Evolutionary conservation across 2,113 vertebrate species (phyloP).

Genomic region (Pontoporia blainvillei): DNA sequence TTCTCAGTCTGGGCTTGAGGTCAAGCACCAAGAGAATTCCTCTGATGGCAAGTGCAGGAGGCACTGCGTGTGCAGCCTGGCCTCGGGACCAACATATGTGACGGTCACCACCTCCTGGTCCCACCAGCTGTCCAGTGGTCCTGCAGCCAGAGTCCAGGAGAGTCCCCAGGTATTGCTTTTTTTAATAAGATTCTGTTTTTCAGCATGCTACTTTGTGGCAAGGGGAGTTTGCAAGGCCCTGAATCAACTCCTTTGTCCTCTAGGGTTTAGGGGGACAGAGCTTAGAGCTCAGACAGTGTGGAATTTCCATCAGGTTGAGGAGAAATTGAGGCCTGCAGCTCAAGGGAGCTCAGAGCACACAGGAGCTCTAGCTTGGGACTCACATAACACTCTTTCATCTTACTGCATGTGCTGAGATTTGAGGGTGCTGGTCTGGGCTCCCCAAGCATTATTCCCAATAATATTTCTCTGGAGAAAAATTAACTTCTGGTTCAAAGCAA

Average conservation of each 20-base stretch:
- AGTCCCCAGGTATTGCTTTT: not conserved
- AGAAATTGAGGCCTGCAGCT: not conserved
- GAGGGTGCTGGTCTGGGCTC: not conserved
- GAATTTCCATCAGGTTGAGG: not conserved
- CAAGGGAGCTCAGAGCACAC: not conserved
- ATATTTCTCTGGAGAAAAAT: not conserved
- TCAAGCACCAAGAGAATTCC: not conserved
- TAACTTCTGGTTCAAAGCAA: not conserved
- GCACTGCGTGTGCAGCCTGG: not conserved
- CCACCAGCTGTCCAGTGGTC: not conserved
- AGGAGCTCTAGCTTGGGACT: not conserved
- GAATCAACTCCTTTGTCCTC: not conserved
- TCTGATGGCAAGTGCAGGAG: not conserved
- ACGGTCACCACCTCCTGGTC: fast-evolving
- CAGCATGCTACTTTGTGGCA: not conserved
- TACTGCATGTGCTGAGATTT: not conserved
- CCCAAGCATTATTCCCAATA: not conserved
- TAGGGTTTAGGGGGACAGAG: not conserved
- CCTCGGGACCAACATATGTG: fast-evolving
- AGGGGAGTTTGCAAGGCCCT: not conserved
- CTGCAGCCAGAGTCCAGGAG: not conserved
- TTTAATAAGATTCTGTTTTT: not conserved
- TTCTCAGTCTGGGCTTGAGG: not conserved
- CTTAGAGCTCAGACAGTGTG: not conserved
- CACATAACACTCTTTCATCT: not conserved